Conservation (phyloP, 2,113 vertebrate genomes). For the Catagonus wagneri region DNA sequence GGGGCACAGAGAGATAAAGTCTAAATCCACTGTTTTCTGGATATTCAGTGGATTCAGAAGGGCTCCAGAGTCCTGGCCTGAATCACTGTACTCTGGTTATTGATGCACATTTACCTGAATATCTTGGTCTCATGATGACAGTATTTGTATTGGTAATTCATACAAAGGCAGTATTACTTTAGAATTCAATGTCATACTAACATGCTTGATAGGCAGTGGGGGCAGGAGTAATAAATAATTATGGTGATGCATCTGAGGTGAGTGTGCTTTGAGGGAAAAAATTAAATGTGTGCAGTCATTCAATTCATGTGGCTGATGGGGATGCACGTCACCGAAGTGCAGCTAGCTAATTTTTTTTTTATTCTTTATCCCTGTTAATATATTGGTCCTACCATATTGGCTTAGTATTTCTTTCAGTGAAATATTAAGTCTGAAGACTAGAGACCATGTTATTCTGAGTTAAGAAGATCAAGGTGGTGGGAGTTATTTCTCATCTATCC, state of each 20-base stretch:
- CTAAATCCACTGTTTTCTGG: not conserved
- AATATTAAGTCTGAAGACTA: too few species aligned
- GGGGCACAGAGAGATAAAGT: not conserved
- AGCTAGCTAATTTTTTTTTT: too few species aligned
- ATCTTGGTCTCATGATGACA: not conserved
- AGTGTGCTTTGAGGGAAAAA: not conserved
- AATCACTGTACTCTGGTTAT: not conserved
- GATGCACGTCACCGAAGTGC: too few species aligned
- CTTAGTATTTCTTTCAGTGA: too few species aligned
- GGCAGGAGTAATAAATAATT: not conserved
- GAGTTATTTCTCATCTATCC: not conserved
- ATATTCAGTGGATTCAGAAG: not conserved
- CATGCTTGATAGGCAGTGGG: not conserved
- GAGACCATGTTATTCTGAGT: not conserved
- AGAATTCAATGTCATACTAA: not conserved
- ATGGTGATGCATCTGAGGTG: not conserved
- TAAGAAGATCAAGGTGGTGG: not conserved
- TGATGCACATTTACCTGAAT: not conserved
- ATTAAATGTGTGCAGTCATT: too few species aligned
- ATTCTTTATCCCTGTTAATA: too few species aligned
- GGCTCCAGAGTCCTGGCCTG: not conserved
- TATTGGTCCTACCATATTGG: too few species aligned
- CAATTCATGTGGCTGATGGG: too few species aligned
- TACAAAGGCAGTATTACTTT: not conserved
- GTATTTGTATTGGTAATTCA: not conserved